These are phyloP conservation scores for Thymelicus sylvestris DNA, from an alignment of 2,888 invertebrate species.

Conservation along the genomic window DNA sequence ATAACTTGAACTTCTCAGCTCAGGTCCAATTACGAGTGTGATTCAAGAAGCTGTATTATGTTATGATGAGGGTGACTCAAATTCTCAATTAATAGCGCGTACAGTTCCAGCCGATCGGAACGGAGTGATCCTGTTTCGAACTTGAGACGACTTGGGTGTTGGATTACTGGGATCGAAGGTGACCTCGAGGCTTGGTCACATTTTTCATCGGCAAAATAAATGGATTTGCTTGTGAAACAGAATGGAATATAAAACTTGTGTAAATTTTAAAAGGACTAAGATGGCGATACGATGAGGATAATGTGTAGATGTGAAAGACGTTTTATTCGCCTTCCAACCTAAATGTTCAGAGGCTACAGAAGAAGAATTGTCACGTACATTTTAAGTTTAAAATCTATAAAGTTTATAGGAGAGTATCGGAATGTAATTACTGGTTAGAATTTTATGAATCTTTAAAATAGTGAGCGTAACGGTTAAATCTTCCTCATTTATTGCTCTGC, in stretches of 20 bases:
- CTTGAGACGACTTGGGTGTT: constrained; percentile 54
- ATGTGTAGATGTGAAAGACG: too few species aligned
- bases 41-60: constrained; percentile 23
- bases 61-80: constrained; percentile 36
- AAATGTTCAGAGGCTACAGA: too few species aligned
- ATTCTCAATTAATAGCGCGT: constrained; percentile 38
- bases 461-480: constrained; percentile 27
- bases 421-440: constrained; percentile 8
- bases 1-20: background rate
- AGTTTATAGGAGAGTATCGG: constrained; percentile 1
- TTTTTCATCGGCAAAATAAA: constrained; percentile 6
- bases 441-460: constrained; percentile 24
- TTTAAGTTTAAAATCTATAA: constrained; percentile 8
- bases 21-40: constrained; percentile 10
- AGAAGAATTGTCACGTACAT: too few species aligned
- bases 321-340: too few species aligned
- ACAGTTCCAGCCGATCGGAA: constrained; percentile 55
- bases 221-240: background rate
- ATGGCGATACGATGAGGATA: too few species aligned
- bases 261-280: too few species aligned
- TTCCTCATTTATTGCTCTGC: constrained; percentile 21
- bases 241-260: background rate
- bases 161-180: constrained; percentile 49
- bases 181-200: constrained; percentile 22
- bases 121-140: constrained; percentile 58